These are phyloP conservation scores for Pipa parva DNA, from an alignment of 2,113 vertebrate genomes.

Conservation along the genomic window DNA sequence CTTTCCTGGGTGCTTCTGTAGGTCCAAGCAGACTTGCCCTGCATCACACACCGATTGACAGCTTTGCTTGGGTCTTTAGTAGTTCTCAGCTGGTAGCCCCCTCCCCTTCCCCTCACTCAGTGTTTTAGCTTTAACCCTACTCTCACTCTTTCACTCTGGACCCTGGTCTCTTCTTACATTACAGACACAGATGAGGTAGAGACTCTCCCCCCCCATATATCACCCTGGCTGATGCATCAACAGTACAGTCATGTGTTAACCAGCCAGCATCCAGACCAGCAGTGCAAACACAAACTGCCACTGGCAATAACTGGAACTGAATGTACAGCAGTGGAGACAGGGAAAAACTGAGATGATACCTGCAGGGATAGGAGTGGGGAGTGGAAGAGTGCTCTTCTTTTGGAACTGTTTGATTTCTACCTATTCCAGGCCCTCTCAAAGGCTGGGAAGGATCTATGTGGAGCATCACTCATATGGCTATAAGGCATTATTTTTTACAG, in stretches of 20 bases:
- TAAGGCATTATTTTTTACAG: too few relatives aligned
- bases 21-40: constrained; percentile 12
- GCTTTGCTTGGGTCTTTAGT: constrained; percentile 16
- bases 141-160: not conserved
- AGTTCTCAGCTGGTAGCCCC: constrained; percentile 11
- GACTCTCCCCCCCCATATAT: not conserved
- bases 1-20: not conserved
- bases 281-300: constrained; percentile 3
- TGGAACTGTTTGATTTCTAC: too few relatives aligned
- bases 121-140: not conserved
- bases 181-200: constrained; percentile 7
- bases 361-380: not conserved
- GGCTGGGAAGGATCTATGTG: too few relatives aligned
- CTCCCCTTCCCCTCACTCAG: constrained; percentile 6
- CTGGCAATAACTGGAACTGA: not conserved
- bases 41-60: constrained; percentile 15
- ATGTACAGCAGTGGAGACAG: not conserved
- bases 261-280: not conserved
- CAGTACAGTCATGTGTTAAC: not conserved
- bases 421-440: too few relatives aligned
- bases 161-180: constrained; percentile 8
- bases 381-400: too few relatives aligned
- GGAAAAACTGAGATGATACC: constrained; percentile 13
- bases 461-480: too few relatives aligned
- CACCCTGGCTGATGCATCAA: not conserved